A percentile compares a stretch with the other conserved stretches of the same genome.
Conservation (phyloP, 1,140 invertebrate genomes). For the Homalodisca vitripennis region DNA sequence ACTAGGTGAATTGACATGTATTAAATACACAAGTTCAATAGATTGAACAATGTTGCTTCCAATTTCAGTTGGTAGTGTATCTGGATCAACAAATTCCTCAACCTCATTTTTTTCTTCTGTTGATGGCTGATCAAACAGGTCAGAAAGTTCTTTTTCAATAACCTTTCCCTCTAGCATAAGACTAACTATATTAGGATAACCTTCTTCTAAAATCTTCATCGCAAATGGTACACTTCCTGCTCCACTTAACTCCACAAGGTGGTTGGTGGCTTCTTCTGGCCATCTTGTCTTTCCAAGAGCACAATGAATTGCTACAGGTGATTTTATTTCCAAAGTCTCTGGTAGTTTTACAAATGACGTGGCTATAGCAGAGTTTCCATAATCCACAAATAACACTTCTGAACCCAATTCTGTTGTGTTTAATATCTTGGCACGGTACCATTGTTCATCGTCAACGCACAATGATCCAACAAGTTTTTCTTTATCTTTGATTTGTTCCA, state of each 20-base stretch:
- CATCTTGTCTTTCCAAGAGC: slow-evolving; percentile 1
- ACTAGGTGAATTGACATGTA: slow-evolving; percentile 30
- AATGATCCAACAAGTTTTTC: slow-evolving; percentile 48
- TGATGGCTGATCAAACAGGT: not conserved
- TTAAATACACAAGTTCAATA: slow-evolving; percentile 15
- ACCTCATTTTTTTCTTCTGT: not conserved
- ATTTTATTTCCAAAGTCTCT: slow-evolving; percentile 25
- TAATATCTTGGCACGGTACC: slow-evolving; percentile 65
- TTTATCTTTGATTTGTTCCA: not conserved
- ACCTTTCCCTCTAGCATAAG: not conserved
- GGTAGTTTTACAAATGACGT: slow-evolving; percentile 40
- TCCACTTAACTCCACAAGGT: slow-evolving; percentile 17
- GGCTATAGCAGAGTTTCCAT: slow-evolving; percentile 52
- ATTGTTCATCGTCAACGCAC: slow-evolving; percentile 61
- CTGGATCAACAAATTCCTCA: too few relatives aligned
- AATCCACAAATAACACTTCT: slow-evolving; percentile 62
- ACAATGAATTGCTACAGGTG: slow-evolving; percentile 27
- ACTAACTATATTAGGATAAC: slow-evolving; percentile 26
- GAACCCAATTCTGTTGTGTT: slow-evolving; percentile 53
- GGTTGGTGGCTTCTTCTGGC: slow-evolving; percentile 17
- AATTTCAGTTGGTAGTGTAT: not conserved
- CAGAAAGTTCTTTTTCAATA: not conserved
- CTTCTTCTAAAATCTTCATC: slow-evolving; percentile 20
- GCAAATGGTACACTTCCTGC: slow-evolving; percentile 20
- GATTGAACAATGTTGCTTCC: slow-evolving; percentile 23